These are phyloP conservation scores for Sebastes cheni DNA, from an alignment of 2,797 vertebrate species.

Conservation along the genomic window DNA sequence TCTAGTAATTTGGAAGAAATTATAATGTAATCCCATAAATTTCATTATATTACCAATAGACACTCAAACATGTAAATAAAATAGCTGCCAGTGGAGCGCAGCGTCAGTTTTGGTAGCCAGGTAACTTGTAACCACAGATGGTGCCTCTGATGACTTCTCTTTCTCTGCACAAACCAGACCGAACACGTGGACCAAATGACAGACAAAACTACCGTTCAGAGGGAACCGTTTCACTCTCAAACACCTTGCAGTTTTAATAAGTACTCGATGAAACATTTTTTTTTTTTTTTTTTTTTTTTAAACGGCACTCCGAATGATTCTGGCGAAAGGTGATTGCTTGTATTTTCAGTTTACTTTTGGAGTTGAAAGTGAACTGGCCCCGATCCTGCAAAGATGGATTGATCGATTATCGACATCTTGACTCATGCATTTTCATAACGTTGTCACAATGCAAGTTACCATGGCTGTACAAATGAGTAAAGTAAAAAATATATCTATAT, in stretches of 20 bases:
- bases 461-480: conserved; percentile 84
- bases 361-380: conserved; percentile 40
- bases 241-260: background rate
- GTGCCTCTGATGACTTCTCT: conserved; percentile 39
- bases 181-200: conserved; percentile 29
- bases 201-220: conserved; percentile 6
- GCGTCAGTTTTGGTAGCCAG: conserved; percentile 31
- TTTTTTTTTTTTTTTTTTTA: no score
- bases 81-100: background rate
- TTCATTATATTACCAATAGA: background rate
- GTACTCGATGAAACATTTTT: background rate
- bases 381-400: conserved; percentile 44
- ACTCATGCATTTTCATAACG: conserved; percentile 78
- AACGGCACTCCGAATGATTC: conserved; percentile 1
- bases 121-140: conserved; percentile 18
- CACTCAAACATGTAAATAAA: background rate
- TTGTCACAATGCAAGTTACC: conserved; percentile 83
- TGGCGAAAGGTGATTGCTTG: conserved; percentile 3
- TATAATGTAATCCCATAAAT: background rate
- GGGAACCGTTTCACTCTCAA: background rate
- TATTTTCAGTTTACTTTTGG: conserved; percentile 18
- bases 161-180: conserved; percentile 19
- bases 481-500: conserved; percentile 62
- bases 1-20: background rate
- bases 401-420: conserved; percentile 42